These are phyloP conservation scores for Mormyrops attenuatus DNA, from an alignment of 2,797 vertebrate species.

Conservation along the genomic window DNA sequence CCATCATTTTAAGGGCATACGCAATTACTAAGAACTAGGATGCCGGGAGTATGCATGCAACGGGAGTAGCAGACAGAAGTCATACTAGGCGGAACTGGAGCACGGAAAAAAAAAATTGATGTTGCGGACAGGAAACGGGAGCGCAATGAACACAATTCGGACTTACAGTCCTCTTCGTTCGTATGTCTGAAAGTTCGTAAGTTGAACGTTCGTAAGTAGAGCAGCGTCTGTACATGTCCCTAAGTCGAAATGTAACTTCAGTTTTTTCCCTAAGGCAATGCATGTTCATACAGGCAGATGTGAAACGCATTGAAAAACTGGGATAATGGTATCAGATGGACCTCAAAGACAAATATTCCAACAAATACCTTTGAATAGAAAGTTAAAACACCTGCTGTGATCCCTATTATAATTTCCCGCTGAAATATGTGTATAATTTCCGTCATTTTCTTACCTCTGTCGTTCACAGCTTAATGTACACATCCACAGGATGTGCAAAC, in stretches of 20 bases:
- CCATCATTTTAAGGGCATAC: no score
- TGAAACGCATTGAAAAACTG: not conserved
- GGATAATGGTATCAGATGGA: not conserved
- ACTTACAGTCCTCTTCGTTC: no score
- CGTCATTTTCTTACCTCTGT: not conserved
- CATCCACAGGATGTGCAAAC: slow-evolving; percentile 23
- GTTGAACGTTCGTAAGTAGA: no score
- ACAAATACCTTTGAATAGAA: not conserved
- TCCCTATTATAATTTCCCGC: not conserved
- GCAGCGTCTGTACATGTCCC: not conserved
- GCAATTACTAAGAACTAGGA: no score
- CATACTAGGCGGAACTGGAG: no score
- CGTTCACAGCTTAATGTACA: slow-evolving; percentile 23
- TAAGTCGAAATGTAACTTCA: not conserved
- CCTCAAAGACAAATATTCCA: not conserved
- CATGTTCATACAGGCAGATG: not conserved
- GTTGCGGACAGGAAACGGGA: no score
- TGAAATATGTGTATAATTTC: not conserved
- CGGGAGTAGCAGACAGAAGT: no score
- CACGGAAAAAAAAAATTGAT: no score
- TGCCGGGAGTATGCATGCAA: no score
- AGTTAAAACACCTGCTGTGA: not conserved
- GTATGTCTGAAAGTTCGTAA: no score
- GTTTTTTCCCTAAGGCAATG: not conserved
- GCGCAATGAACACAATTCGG: no score